Conservation (phyloP, 2,113 vertebrate species). For the Puntigrus tetrazona region DNA sequence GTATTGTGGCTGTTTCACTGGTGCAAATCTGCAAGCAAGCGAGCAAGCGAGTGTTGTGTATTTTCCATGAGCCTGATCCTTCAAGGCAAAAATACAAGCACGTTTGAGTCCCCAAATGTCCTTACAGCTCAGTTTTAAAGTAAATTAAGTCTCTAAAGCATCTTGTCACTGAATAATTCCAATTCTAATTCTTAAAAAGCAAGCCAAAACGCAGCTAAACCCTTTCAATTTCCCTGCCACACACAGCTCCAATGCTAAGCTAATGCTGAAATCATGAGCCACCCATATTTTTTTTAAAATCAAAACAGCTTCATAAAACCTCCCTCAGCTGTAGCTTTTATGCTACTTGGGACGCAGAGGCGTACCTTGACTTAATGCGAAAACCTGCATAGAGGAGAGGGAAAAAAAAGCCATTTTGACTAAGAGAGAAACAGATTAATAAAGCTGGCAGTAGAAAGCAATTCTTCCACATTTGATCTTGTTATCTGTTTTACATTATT, state of each 20-base stretch:
- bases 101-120: not conserved
- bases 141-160: constrained; percentile 21
- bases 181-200: constrained; percentile 4
- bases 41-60: not conserved
- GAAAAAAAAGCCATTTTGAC: constrained; percentile 74
- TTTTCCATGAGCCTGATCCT: not conserved
- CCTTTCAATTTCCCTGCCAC: not conserved
- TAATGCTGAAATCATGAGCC: constrained; percentile 18
- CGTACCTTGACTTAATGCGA: constrained; percentile 66
- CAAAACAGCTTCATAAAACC: constrained; percentile 49
- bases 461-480: constrained; percentile 83
- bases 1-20: constrained; percentile 1
- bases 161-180: not conserved
- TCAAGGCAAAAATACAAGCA: constrained; percentile 16
- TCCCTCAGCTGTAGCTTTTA: constrained; percentile 62
- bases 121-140: not conserved
- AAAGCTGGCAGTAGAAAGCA: constrained; percentile 78
- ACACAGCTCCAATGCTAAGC: constrained; percentile 5
- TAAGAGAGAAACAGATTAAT: constrained; percentile 79
- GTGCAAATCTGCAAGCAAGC: not conserved
- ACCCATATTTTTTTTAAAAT: not conserved
- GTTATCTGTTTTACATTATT: constrained; percentile 88
- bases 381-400: constrained; percentile 66
- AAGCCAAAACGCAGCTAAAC: not conserved
- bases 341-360: constrained; percentile 72